Percentiles rank a stretch among this genome's conserved stretches.
These are phyloP conservation scores for Sinella curviseta DNA, from an alignment of 1,140 invertebrate genomes.

Conservation along the genomic window DNA sequence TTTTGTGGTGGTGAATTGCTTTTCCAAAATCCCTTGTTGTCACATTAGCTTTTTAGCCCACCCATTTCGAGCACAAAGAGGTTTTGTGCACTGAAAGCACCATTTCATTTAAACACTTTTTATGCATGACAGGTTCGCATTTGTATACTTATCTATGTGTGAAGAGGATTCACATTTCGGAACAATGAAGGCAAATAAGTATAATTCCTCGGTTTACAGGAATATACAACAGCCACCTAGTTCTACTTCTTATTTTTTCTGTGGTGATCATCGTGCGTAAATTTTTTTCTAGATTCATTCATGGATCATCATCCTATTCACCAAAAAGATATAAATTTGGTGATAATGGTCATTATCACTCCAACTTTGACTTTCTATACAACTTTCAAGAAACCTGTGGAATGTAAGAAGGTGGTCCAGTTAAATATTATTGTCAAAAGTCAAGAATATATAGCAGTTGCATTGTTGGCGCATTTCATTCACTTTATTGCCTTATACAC, in stretches of 20 bases:
- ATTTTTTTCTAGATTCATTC: neutral
- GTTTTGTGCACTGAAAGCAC: neutral
- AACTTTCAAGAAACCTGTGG: neutral
- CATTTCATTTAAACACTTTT: neutral
- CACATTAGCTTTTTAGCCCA: conserved; percentile 24
- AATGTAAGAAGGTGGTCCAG: neutral
- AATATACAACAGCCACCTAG: neutral
- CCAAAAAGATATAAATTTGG: neutral
- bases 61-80: conserved; percentile 23
- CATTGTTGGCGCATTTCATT: too few relatives aligned
- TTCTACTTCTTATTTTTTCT: neutral
- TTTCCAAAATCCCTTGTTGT: neutral
- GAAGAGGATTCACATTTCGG: neutral
- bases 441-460: too few relatives aligned
- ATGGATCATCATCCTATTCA: conserved; percentile 14
- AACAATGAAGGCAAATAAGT: neutral
- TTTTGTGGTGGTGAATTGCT: neutral
- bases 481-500: too few relatives aligned
- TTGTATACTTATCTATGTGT: neutral
- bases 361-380: neutral
- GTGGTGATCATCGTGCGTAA: neutral
- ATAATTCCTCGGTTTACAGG: neutral
- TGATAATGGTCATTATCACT: conserved; percentile 25
- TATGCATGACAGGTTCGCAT: conserved; percentile 12
- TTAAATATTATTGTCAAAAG: too few relatives aligned